Conservation (phyloP, 2,797 vertebrate species). For the Cygnus olor region DNA sequence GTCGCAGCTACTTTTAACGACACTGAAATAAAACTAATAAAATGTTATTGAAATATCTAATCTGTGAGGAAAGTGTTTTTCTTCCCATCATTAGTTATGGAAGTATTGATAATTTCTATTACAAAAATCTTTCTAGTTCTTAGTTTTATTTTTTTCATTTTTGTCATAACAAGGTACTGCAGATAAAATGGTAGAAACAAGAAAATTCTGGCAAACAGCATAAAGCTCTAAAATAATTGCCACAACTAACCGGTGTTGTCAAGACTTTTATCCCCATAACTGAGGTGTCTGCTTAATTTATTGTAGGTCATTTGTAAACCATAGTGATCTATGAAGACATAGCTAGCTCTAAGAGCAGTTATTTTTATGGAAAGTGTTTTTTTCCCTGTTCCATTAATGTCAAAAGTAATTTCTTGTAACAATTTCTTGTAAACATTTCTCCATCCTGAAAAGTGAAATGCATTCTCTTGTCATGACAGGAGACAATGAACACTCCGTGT, state of each 20-base stretch:
- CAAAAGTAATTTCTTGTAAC: conserved; percentile 61
- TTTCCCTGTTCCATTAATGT: conserved; percentile 51
- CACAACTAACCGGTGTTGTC: conserved; percentile 59
- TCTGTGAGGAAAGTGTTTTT: background rate
- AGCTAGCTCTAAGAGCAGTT: conserved; percentile 63
- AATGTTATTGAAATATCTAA: background rate
- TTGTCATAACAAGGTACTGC: background rate
- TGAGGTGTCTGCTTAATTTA: conserved; percentile 58
- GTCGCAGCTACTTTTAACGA: background rate
- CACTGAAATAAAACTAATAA: background rate
- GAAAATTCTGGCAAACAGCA: conserved; percentile 43
- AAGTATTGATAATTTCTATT: background rate
- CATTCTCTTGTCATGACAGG: conserved; percentile 39
- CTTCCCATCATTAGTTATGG: background rate
- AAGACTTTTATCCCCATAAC: conserved; percentile 41
- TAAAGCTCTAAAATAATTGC: conserved; percentile 66
- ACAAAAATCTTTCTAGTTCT: background rate
- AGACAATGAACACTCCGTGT: background rate
- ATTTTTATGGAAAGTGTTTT: conserved; percentile 66
- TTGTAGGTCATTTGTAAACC: conserved; percentile 64
- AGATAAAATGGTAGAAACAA: conserved; percentile 6
- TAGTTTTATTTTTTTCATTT: background rate
- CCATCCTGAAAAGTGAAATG: conserved; percentile 36
- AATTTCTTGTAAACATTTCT: conserved; percentile 54
- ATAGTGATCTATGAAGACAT: conserved; percentile 62